These are phyloP conservation scores for Mastigias papua DNA, from an alignment of 30 jellyfish, hydroid and myxozoan genomes.

Conservation along the genomic window DNA sequence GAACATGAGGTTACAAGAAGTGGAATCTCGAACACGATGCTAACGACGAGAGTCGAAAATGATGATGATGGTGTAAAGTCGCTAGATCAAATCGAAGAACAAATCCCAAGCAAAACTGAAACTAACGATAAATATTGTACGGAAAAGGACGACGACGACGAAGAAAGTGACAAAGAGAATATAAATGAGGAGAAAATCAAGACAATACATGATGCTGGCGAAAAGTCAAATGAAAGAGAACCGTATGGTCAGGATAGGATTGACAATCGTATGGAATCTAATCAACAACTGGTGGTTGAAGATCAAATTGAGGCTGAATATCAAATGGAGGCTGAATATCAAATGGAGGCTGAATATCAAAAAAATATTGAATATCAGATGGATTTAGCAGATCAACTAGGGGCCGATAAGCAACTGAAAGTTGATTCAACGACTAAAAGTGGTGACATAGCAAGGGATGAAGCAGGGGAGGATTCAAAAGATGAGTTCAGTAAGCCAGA, in stretches of 20 bases:
- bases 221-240: neutral
- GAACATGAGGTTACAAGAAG: neutral
- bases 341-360: neutral
- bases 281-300: neutral
- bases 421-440: no score
- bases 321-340: neutral
- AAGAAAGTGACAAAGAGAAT: neutral
- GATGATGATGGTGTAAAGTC: neutral
- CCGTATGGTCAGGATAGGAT: neutral
- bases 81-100: neutral
- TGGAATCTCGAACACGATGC: neutral
- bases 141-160: neutral
- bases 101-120: neutral
- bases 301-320: neutral
- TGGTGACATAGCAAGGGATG: no score
- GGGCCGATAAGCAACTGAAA: neutral
- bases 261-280: neutral
- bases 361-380: neutral
- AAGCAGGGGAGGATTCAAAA: no score
- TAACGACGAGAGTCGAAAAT: neutral
- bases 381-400: neutral
- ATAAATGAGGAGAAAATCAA: neutral
- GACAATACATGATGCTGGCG: neutral
- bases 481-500: neutral
- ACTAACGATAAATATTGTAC: neutral